Percentiles rank a stretch among this genome's conserved stretches.
These are phyloP conservation scores for Argyrosomus japonicus DNA, from an alignment of 2,113 vertebrate species.

Conservation along the genomic window DNA sequence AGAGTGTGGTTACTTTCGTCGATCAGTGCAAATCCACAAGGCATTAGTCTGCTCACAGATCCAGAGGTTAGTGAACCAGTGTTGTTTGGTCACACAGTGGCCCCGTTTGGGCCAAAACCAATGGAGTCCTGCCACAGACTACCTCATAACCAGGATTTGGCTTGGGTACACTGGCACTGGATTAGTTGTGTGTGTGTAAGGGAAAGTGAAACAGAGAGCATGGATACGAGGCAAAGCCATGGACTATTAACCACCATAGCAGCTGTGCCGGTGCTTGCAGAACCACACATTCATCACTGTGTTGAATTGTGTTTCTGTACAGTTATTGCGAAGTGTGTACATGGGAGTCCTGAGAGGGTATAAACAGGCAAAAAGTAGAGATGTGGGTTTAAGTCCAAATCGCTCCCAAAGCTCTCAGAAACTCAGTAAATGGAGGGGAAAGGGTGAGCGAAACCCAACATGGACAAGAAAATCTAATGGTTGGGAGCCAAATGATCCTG, in stretches of 20 bases:
- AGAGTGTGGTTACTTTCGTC: conserved; percentile 54
- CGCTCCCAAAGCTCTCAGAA: conserved; percentile 35
- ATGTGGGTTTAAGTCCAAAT: conserved; percentile 39
- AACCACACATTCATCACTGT: conserved; percentile 57
- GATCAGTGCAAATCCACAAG: conserved; percentile 59
- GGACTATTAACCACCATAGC: conserved; percentile 54
- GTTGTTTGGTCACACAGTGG: conserved; percentile 51
- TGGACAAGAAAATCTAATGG: conserved; percentile 36
- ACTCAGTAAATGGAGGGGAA: conserved; percentile 49
- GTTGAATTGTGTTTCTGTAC: conserved; percentile 19
- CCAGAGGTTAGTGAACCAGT: conserved; percentile 50
- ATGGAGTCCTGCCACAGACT: conserved; percentile 62
- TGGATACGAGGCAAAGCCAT: conserved; percentile 37
- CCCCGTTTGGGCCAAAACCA: conserved; percentile 33
- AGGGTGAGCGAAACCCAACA: conserved; percentile 15
- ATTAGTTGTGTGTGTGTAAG: conserved; percentile 38
- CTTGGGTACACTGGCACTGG: conserved; percentile 55
- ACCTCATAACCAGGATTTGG: conserved; percentile 60
- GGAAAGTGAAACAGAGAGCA: conserved; percentile 19
- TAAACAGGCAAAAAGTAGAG: conserved; percentile 13
- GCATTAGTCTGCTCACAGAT: conserved; percentile 55
- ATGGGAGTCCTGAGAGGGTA: conserved; percentile 13
- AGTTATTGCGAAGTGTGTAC: conserved; percentile 12
- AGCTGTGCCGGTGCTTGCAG: conserved; percentile 51
- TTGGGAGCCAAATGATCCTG: conserved; percentile 58